phyloP scores from a whole-genome alignment of 2,888 invertebrate species.

The Autographa pulchrina region DNA sequence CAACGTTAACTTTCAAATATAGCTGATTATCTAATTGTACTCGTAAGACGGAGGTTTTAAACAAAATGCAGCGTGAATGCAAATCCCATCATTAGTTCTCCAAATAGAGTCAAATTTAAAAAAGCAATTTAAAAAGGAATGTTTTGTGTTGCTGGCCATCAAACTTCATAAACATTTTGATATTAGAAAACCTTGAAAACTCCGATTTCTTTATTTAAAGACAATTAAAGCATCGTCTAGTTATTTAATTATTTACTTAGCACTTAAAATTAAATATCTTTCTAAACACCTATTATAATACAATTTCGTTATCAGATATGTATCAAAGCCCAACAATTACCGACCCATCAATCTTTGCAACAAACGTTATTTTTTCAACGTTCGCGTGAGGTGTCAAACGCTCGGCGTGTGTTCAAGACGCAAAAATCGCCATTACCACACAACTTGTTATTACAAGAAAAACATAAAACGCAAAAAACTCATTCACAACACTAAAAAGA shows the following conservation, averaged over 20 bases:
- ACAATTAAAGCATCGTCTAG: not conserved
- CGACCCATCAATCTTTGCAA: conserved; percentile 55
- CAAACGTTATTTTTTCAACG: conserved; percentile 52
- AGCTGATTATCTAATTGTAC: no score
- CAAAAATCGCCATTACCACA: conserved; percentile 74
- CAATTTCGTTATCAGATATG: conserved; percentile 49
- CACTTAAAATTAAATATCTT: not conserved
- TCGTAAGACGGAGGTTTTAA: no score
- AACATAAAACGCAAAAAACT: conserved; percentile 80
- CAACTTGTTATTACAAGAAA: conserved; percentile 75
- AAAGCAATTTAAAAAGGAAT: not conserved
- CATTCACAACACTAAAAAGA: conserved; percentile 85
- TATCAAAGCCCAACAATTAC: conserved; percentile 51
- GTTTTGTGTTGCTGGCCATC: not conserved
- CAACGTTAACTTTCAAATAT: no score
- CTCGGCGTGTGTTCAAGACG: conserved; percentile 57
- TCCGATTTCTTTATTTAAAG: not conserved
- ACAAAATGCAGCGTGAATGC: no score
- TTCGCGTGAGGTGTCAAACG: conserved; percentile 84
- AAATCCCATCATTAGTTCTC: no score
- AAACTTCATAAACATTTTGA: not conserved
- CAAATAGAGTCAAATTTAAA: no score
- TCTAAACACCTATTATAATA: conserved; percentile 17
- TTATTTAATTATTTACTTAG: not conserved
- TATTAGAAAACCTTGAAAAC: not conserved